Evolutionary conservation across 2,888 invertebrate genomes (phyloP).

Genomic region (Perdita meconis): DNA sequence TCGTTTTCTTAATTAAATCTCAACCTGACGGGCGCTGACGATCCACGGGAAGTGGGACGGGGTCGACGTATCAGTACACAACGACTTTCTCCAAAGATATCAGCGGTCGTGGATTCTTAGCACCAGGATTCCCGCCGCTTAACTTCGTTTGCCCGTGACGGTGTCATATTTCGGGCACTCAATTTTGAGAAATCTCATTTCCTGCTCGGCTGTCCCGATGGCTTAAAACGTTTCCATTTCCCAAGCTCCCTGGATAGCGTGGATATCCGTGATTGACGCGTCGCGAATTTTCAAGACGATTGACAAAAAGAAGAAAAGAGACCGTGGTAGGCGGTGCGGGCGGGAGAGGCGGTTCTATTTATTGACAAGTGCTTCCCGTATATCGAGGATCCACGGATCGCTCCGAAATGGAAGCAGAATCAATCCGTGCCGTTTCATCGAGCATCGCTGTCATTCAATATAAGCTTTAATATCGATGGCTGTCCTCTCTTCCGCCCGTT

Average conservation of each 20-base stretch:
- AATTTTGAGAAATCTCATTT: slow-evolving; percentile 2
- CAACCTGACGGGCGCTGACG: background rate
- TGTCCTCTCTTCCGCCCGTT: too few relatives aligned
- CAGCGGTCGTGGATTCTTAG: background rate
- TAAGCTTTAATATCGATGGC: slow-evolving; percentile 75
- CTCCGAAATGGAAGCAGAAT: slow-evolving; percentile 64
- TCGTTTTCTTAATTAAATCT: slow-evolving; percentile 4
- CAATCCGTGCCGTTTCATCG: slow-evolving; percentile 61
- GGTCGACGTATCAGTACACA: background rate
- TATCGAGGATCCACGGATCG: slow-evolving; percentile 51
- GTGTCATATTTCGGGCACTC: background rate
- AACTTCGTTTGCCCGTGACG: background rate
- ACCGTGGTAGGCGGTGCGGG: too few relatives aligned
- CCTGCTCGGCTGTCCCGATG: background rate
- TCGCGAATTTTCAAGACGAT: slow-evolving; percentile 48
- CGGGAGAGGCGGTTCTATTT: slow-evolving; percentile 35
- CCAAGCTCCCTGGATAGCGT: background rate
- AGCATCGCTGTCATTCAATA: slow-evolving; percentile 63
- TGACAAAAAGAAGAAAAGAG: slow-evolving; percentile 5
- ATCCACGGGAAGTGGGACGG: background rate
- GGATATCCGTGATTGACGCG: slow-evolving; percentile 41
- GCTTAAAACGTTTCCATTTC: slow-evolving; percentile 22
- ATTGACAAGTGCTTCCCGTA: slow-evolving; percentile 51
- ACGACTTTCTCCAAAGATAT: background rate
- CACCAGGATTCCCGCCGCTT: background rate